Base-by-base conservation (phyloP, 2,888 invertebrate genomes). In the Anoplius nigerrimus region DNA sequence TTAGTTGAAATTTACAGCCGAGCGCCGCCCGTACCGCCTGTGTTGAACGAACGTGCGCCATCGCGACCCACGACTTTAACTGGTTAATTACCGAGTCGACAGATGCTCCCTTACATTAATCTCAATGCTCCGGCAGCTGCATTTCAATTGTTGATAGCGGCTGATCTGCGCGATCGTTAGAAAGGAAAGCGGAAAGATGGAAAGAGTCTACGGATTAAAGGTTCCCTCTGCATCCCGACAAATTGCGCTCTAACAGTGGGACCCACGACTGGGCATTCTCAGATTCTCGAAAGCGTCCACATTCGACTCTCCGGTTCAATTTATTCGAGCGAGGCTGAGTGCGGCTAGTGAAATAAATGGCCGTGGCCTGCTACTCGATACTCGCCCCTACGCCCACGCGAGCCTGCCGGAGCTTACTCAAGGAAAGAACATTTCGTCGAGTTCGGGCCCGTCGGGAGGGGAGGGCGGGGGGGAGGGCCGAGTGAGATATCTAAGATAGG, bases 401-500 rank as follows among this genome's bases (percentile, higher is more conserved):
- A 71, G 53, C 58, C 65, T 62, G 72, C 22, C 53, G 59, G 59
- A 53, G 67, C 70, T 72, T 60, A 53, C 65, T 45, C 64, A 61
- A 66, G 72, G 59, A 64, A 22, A 51, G 68, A 52, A 72, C 43
- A 15, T 61, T 66, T 60, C 64, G 72, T 71, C 64, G 59, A 70
- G 62, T 58, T 67, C 51, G 42, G n/a, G 18, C 64, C 15, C 54
- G 60, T 52, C 54, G 13, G 46, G 71, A 64, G 68, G 68, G 62
- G 65, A 52, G 13, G 46, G 71, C 62, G 68, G 68, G 62, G 65
- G 54, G 71, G 48, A 34, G 55, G 55, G 59, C 68, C 62, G 68
- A 81, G 70, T 78, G 72, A 81, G 76, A 81, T 80, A 81, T 81
- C 78, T 66, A 80, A 79, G 80, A 78, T 80, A 76, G 74, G 63